These are phyloP conservation scores for Ernsta delagoae DNA, from an alignment of 2,888 invertebrate species.

Conservation along the genomic window DNA sequence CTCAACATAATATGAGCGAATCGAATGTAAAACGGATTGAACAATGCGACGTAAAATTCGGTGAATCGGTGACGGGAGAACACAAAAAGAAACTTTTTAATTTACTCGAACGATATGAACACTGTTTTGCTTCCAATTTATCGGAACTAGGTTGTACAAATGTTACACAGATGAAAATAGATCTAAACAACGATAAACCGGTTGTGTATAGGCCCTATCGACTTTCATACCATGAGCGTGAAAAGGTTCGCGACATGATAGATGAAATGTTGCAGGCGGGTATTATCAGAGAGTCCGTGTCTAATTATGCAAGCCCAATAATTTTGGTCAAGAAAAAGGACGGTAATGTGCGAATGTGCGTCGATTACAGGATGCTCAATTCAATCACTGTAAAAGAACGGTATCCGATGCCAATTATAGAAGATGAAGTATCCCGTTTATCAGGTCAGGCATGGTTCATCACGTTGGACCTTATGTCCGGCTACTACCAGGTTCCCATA, in stretches of 20 bases:
- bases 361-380: not conserved
- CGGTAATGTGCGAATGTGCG: not conserved
- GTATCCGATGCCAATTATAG: not conserved
- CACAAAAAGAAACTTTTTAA: not conserved
- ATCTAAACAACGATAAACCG: not conserved
- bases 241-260: not conserved
- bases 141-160: conserved; percentile 2
- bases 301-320: not conserved
- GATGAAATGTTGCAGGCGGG: not conserved
- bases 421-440: not conserved
- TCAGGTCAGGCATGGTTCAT: not conserved
- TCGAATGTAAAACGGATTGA: not conserved
- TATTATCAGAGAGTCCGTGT: not conserved
- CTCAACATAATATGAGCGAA: not conserved
- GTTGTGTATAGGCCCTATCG: not conserved
- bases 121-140: not conserved
- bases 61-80: not conserved
- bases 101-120: not conserved
- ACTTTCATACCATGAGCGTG: not conserved
- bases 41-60: not conserved
- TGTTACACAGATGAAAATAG: not conserved
- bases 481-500: conserved; percentile 3
- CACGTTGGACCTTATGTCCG: not conserved
- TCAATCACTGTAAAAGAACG: not conserved
- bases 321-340: not conserved